Base-by-base conservation (phyloP, 2,797 vertebrate species). In the Kryptopterus vitreolus region DNA sequence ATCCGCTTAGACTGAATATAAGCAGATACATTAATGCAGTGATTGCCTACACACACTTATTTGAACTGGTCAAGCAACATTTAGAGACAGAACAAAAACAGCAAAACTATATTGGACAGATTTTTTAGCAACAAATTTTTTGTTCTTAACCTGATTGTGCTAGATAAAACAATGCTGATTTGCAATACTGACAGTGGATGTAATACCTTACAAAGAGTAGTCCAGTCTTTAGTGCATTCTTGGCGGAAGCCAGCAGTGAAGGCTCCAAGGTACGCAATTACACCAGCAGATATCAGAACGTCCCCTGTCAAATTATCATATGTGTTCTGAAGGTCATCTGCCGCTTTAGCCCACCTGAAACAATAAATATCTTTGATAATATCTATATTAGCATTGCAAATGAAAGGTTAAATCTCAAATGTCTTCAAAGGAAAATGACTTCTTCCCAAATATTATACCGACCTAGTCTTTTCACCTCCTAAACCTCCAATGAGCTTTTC, bases 281-380 rank as follows among this genome's bases (percentile, higher is more conserved):
- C 96, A 70, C 98, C 98, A 66, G 98, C 96, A 74, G 98, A 98
- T 87, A 99, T 93, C 68, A 99, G 91, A 78, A 96, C 95, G 72
- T 99, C 97, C 46, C 98, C 98, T 10, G 96, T 97, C 88, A 99
- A 91, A 90, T 98, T 99, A 90, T 99, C 94, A 76, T 99, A 99
- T 0, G 90, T 94, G 82, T 89, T 91, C 80, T 99, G 98, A 70
- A 99, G 94, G 81, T 97, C 94, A 81, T 94, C 91, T 57, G 96
- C 97, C 86, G 96, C 97, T 82, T 96, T 94, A 70, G 93, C 93
- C 98, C 97, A 99, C 85, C 98, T 99, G 79, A 26, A 78, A 72
- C 5, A 83, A n/a, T 29, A 70, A 61, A 77, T 50, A 33, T 4
- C 29, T 43, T n/a, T 71, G 48, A 52, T 53, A 66, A 65, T 46